Conservation (phyloP, 2,113 vertebrate genomes). For the Herpetotheres cachinnans region DNA sequence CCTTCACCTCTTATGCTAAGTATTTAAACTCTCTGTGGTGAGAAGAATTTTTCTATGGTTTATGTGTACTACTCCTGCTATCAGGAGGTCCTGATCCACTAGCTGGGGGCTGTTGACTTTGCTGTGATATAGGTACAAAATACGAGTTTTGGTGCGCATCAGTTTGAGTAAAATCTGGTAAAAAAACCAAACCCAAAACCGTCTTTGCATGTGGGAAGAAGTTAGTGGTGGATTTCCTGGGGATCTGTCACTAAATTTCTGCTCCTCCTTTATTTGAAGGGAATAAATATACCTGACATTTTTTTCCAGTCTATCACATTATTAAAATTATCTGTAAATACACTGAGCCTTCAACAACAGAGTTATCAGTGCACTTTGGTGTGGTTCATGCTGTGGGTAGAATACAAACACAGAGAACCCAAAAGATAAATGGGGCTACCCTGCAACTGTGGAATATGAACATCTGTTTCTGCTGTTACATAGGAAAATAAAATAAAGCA, state of each 20-base stretch:
- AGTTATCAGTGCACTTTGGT: background rate
- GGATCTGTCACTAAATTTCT: background rate
- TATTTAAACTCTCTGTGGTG: fast-evolving
- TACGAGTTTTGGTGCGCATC: background rate
- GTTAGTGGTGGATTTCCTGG: background rate
- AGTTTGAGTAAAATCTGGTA: background rate
- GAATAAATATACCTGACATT: background rate
- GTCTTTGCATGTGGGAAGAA: background rate
- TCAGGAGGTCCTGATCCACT: background rate
- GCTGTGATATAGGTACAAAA: background rate
- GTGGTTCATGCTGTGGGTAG: background rate
- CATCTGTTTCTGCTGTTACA: background rate
- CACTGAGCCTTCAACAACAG: background rate
- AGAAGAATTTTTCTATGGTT: background rate
- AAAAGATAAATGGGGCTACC: background rate
- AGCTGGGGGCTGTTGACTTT: background rate
- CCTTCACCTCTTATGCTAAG: background rate
- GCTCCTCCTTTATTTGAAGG: background rate
- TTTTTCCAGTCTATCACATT: background rate
- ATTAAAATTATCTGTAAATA: background rate
- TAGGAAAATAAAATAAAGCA: background rate
- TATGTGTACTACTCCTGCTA: background rate
- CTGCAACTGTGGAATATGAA: background rate
- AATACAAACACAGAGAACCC: background rate
- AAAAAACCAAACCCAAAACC: fast-evolving